Conservation (phyloP, 1,140 invertebrate species). For the Drosophila prosaltans region DNA sequence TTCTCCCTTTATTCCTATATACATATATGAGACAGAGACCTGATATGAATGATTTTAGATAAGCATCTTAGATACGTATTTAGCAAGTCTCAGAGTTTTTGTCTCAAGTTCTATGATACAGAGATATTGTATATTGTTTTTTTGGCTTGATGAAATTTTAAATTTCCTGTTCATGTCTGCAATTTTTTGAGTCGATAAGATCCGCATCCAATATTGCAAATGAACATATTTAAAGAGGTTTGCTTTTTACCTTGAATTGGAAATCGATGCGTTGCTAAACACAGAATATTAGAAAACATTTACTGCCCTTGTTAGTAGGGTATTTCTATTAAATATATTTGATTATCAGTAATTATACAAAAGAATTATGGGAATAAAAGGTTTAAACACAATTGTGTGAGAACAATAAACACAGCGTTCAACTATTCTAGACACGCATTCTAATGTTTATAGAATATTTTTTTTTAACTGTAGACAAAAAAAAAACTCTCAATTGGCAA, state of each 20-base stretch:
- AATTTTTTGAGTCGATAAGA: background rate
- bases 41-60: conserved; percentile 1
- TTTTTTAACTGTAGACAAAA: background rate
- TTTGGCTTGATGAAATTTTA: background rate
- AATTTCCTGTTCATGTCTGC: conserved; percentile 4
- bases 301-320: background rate
- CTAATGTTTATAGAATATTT: conserved; percentile 1
- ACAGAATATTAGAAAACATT: background rate
- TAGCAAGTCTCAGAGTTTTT: background rate
- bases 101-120: no score
- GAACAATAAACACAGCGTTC: background rate
- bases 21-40: background rate
- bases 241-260: no score
- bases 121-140: no score
- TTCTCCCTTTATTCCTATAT: background rate
- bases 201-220: no score
- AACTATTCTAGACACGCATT: conserved; percentile 10
- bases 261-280: background rate
- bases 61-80: conserved; percentile 1
- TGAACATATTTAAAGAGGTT: no score
- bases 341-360: conserved; percentile 1
- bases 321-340: background rate
- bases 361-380: conserved; percentile 11
- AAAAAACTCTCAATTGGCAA: no score
- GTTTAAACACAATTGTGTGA: background rate